phyloP scores from a whole-genome alignment of 2,113 vertebrate genomes.

The Baryphthengus martii region DNA sequence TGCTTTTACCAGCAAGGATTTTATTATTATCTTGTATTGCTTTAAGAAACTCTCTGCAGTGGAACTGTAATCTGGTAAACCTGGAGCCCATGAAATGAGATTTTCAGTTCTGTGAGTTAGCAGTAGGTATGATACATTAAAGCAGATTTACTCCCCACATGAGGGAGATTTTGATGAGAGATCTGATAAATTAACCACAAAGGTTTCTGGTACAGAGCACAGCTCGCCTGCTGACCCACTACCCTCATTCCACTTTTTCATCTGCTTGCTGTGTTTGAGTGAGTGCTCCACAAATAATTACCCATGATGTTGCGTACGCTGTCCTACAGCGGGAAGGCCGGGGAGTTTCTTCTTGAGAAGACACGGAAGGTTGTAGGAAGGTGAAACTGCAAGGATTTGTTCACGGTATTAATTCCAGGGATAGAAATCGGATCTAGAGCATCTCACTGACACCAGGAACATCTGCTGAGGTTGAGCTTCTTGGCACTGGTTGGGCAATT shows the following conservation, averaged over 20 bases:
- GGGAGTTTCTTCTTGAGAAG: not conserved
- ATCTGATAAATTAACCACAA: conserved; percentile 41
- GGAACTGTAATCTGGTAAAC: conserved; percentile 47
- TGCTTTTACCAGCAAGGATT: not conserved
- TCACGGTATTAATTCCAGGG: not conserved
- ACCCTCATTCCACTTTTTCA: not conserved
- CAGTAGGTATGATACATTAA: conserved; percentile 58
- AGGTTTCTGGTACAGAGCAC: not conserved
- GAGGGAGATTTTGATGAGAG: conserved; percentile 23
- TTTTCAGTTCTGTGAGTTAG: conserved; percentile 71
- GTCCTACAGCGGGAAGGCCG: not conserved
- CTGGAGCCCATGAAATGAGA: conserved; percentile 74
- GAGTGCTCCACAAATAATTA: not conserved
- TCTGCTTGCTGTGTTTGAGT: not conserved
- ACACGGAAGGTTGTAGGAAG: not conserved
- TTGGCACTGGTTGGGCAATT: not conserved
- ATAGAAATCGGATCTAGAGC: not conserved
- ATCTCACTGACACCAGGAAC: not conserved
- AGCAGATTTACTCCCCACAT: conserved; percentile 46
- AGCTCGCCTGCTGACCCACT: conserved; percentile 16
- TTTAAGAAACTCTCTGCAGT: conserved; percentile 22
- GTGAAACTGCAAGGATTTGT: not conserved
- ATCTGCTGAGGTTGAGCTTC: not conserved
- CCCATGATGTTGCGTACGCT: rapidly evolving
- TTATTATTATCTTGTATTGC: conserved; percentile 8